Evolutionary conservation across 2,888 invertebrate genomes (phyloP).

Genomic region (Odontothrips loti): DNA sequence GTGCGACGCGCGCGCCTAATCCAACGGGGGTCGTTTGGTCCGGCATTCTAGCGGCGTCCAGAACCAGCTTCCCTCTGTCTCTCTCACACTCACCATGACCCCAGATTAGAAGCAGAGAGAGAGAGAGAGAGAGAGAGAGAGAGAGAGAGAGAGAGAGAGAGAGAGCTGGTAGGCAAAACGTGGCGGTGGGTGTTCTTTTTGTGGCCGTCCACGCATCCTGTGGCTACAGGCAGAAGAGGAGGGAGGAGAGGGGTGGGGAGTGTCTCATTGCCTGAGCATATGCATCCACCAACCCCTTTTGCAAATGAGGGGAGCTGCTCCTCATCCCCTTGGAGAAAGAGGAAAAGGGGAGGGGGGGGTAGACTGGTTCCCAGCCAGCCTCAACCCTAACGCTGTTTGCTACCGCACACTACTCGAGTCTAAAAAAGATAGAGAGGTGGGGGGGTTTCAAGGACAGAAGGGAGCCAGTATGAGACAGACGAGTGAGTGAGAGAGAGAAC

Average conservation of each 20-base stretch:
- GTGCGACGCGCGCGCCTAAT: conserved; percentile 8
- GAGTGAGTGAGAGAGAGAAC: background rate
- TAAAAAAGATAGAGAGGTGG: too few species aligned
- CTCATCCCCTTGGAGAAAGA: background rate
- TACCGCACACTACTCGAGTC: background rate
- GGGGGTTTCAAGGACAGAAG: too few species aligned
- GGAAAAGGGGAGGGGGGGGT: background rate
- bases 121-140: conserved; percentile 1
- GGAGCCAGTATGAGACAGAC: too few species aligned
- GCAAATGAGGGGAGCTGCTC: conserved; percentile 15
- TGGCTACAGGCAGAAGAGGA: background rate
- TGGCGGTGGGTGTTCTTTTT: conserved; percentile 16
- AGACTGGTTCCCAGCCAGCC: conserved; percentile 8
- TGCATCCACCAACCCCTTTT: conserved; percentile 8
- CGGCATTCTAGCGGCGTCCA: background rate
- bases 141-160: background rate
- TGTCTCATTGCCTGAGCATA: conserved; percentile 12
- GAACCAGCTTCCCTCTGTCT: background rate
- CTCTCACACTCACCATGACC: background rate
- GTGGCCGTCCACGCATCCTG: conserved; percentile 4
- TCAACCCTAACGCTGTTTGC: background rate
- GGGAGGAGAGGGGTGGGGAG: background rate
- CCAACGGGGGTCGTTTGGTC: background rate
- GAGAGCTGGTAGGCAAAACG: background rate
- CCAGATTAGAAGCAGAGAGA: background rate